A percentile compares a stretch with the other conserved stretches of the same genome.
phyloP scores from a whole-genome alignment of 1,140 invertebrate genomes.

The Paracyclopina nana region DNA sequence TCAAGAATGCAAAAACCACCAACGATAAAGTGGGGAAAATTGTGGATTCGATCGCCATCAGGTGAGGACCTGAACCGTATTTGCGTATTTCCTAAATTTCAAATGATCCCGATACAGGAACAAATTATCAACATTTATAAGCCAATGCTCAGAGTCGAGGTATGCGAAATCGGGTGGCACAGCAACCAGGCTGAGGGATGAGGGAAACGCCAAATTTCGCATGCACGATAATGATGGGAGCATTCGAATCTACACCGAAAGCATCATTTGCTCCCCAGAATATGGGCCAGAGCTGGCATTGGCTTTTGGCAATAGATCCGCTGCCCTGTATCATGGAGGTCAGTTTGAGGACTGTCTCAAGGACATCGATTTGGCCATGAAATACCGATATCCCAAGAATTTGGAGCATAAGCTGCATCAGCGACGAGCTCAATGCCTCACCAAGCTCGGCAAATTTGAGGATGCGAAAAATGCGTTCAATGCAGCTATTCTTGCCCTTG shows the following conservation, averaged over 20 bases:
- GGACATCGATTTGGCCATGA: conserved; percentile 11
- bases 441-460: neutral
- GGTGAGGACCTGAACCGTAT: too few relatives aligned
- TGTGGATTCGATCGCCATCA: too few relatives aligned
- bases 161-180: conserved; percentile 4
- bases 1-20: too few relatives aligned
- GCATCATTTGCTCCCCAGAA: conserved; percentile 7
- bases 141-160: neutral
- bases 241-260: conserved; percentile 10
- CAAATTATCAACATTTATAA: too few relatives aligned
- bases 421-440: conserved; percentile 5
- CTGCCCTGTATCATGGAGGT: conserved; percentile 6
- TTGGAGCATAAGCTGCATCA: conserved; percentile 12
- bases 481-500: neutral
- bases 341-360: neutral
- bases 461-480: conserved; percentile 7
- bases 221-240: conserved; percentile 1
- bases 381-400: conserved; percentile 14
- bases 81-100: too few relatives aligned
- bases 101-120: too few relatives aligned
- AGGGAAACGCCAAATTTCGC: conserved; percentile 7
- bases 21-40: too few relatives aligned
- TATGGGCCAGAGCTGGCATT: conserved; percentile 12
- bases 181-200: neutral
- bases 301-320: conserved; percentile 13